These are phyloP conservation scores for Scrobipalpa atriplicella DNA, from an alignment of 2,888 invertebrate species.

Conservation along the genomic window DNA sequence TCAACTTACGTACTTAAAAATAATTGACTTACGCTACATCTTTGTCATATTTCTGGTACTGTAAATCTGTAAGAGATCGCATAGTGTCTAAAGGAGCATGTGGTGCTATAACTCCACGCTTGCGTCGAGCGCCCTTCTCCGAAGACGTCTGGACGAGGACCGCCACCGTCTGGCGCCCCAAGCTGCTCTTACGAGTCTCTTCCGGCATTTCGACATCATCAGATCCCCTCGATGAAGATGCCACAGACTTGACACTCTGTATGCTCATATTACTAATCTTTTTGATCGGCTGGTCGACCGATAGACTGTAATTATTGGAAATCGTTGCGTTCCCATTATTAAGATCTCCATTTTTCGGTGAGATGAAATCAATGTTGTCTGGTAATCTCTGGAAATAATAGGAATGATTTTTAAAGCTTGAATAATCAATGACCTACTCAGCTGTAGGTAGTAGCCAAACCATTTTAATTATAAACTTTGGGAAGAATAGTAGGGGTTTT, in stretches of 20 bases:
- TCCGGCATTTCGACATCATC: constrained; percentile 48
- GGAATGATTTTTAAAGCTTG: not conserved
- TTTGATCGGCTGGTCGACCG: constrained; percentile 51
- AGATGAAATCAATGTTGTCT: constrained; percentile 36
- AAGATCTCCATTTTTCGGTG: constrained; percentile 39
- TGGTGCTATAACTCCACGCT: constrained; percentile 81
- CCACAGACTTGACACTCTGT: constrained; percentile 53
- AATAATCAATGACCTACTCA: not conserved
- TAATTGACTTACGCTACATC: constrained; percentile 76
- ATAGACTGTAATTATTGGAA: constrained; percentile 41
- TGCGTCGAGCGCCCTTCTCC: constrained; percentile 52
- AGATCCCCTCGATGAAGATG: constrained; percentile 54
- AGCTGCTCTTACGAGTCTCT: constrained; percentile 58
- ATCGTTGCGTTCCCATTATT: constrained; percentile 48
- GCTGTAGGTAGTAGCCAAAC: no score
- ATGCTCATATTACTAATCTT: constrained; percentile 62
- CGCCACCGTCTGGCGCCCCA: constrained; percentile 65
- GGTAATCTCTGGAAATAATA: constrained; percentile 57
- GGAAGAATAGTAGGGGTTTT: no score
- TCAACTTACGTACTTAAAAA: no score
- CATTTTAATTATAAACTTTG: no score
- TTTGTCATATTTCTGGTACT: constrained; percentile 81
- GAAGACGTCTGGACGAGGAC: constrained; percentile 61
- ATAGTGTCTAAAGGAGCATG: constrained; percentile 69
- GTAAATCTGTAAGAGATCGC: constrained; percentile 65